phyloP scores from a whole-genome alignment of 2,888 invertebrate genomes.

The Chloromyia formosa region DNA sequence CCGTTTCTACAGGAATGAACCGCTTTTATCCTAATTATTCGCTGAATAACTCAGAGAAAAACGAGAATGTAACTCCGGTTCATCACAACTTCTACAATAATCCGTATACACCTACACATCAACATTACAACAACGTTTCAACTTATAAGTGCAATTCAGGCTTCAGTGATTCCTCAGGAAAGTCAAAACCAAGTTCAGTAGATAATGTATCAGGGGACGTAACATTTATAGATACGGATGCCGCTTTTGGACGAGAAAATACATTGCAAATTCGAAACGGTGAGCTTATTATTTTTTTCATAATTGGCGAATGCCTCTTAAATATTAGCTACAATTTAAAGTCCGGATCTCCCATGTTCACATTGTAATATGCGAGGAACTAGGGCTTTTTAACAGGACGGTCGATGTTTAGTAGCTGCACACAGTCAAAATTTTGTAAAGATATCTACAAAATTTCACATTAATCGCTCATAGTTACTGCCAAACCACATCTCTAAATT shows the following conservation, averaged over 20 bases:
- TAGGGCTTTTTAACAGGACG: too few relatives aligned
- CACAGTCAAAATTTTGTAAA: too few relatives aligned
- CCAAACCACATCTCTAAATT: too few relatives aligned
- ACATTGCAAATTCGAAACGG: slow-evolving; percentile 86
- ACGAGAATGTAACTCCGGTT: slow-evolving; percentile 66
- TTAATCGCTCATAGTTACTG: too few relatives aligned
- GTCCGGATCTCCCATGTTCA: too few relatives aligned
- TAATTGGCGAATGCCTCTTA: too few relatives aligned
- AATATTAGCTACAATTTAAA: too few relatives aligned
- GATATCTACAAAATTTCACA: too few relatives aligned
- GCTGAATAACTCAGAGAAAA: slow-evolving; percentile 80
- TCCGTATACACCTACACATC: slow-evolving; percentile 61
- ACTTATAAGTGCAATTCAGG: slow-evolving; percentile 67
- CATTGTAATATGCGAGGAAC: too few relatives aligned
- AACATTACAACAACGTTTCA: slow-evolving; percentile 51
- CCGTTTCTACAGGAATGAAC: slow-evolving; percentile 72
- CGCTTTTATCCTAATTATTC: slow-evolving; percentile 85
- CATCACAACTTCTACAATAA: slow-evolving; percentile 70
- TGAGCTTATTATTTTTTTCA: slow-evolving; percentile 63
- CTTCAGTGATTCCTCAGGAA: slow-evolving; percentile 71
- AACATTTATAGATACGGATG: slow-evolving; percentile 83
- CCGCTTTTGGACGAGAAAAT: slow-evolving; percentile 82
- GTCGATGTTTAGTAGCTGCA: too few relatives aligned
- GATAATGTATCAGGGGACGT: slow-evolving; percentile 84
- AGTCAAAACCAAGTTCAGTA: slow-evolving; percentile 63